phyloP scores from a whole-genome alignment of 1,140 invertebrate species.

The Lordiphosa mommai region DNA sequence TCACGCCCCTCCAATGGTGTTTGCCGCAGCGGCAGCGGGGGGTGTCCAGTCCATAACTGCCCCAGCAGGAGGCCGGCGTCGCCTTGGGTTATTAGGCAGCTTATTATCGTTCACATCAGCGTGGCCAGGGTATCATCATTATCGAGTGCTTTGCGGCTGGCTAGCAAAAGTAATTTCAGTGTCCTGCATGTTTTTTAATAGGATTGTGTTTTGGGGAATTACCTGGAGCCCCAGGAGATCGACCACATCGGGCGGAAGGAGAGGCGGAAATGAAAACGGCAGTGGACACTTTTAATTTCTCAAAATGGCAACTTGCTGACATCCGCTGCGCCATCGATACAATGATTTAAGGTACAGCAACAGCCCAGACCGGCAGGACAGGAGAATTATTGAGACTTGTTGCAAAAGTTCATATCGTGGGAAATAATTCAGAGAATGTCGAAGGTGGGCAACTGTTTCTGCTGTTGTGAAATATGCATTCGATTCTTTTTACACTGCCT shows the following conservation, averaged over 20 bases:
- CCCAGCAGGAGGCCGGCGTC: conserved; percentile 33
- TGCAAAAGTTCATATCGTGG: conserved; percentile 69
- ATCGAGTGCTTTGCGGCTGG: conserved; percentile 70
- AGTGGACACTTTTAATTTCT: conserved; percentile 75
- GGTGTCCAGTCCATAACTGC: conserved; percentile 14
- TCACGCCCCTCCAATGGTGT: conserved; percentile 11
- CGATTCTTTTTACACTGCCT: conserved; percentile 70
- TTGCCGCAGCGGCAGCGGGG: no score
- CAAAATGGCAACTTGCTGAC: conserved; percentile 72
- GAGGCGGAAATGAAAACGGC: conserved; percentile 69
- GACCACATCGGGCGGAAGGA: background rate
- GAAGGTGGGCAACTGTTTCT: conserved; percentile 20
- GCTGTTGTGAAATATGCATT: conserved; percentile 71
- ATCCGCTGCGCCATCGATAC: conserved; percentile 65
- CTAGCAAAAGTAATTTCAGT: conserved; percentile 41
- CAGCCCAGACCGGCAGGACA: conserved; percentile 16
- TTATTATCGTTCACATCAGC: conserved; percentile 61
- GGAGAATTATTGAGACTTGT: conserved; percentile 68
- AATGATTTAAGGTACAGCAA: conserved; percentile 71
- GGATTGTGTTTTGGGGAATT: conserved; percentile 72
- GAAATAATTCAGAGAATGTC: conserved; percentile 67
- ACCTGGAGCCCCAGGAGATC: conserved; percentile 27
- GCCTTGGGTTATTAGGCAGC: conserved; percentile 71
- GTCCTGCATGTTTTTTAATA: conserved; percentile 49
- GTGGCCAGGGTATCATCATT: conserved; percentile 47